phyloP scores from a whole-genome alignment of 2,888 invertebrate species.

The Dione vanillae region DNA sequence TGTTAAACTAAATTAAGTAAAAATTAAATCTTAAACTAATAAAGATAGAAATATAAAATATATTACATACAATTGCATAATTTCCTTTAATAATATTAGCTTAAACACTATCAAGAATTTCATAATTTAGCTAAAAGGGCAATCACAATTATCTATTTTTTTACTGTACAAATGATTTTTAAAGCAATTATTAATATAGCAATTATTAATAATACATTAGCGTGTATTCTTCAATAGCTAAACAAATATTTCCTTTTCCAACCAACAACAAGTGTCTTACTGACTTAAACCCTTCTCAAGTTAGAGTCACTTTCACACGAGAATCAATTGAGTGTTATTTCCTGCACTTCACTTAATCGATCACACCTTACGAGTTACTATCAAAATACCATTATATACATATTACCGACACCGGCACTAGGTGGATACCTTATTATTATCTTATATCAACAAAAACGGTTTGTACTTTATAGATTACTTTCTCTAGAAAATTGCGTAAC shows the following conservation, averaged over 20 bases:
- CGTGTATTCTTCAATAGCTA: background rate
- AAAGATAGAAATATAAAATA: too few relatives aligned
- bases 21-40: too few relatives aligned
- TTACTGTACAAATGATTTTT: too few relatives aligned
- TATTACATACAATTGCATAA: background rate
- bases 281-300: constrained; percentile 22
- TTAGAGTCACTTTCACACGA: constrained; percentile 54
- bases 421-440: constrained; percentile 19
- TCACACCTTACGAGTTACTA: constrained; percentile 66
- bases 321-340: constrained; percentile 63
- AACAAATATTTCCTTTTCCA: background rate
- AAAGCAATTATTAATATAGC: too few relatives aligned
- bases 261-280: constrained; percentile 6
- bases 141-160: background rate
- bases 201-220: too few relatives aligned
- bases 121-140: background rate
- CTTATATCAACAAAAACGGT: constrained; percentile 26
- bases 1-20: too few relatives aligned
- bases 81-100: background rate
- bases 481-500: constrained; percentile 18
- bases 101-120: background rate
- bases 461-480: constrained; percentile 6
- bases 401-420: constrained; percentile 42
- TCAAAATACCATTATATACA: constrained; percentile 68
- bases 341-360: constrained; percentile 51